phyloP scores from a whole-genome alignment of 2,797 vertebrate species.

The Pangasius djambal region DNA sequence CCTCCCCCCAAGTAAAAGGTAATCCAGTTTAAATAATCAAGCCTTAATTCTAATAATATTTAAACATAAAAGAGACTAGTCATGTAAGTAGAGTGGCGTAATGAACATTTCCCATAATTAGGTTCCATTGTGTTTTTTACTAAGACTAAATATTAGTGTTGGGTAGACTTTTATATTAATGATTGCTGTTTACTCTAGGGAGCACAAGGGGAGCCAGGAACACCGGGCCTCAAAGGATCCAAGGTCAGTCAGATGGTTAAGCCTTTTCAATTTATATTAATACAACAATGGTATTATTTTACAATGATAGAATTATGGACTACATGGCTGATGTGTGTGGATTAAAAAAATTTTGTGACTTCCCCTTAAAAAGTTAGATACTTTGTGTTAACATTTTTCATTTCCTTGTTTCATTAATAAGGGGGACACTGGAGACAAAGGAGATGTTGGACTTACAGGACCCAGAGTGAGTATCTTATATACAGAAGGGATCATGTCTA shows the following conservation, averaged over 20 bases:
- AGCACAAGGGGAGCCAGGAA: slow-evolving; percentile 88
- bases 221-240: slow-evolving; percentile 90
- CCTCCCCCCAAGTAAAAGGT: slow-evolving; percentile 19
- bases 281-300: neutral
- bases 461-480: slow-evolving; percentile 79
- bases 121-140: neutral
- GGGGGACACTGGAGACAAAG: slow-evolving; percentile 92
- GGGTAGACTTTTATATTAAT: neutral
- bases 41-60: slow-evolving; percentile 4
- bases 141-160: neutral
- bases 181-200: slow-evolving; percentile 75
- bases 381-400: neutral
- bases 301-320: neutral
- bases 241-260: slow-evolving; percentile 84
- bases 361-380: slow-evolving; percentile 8
- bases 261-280: neutral
- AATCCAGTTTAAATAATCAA: slow-evolving; percentile 35
- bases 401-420: slow-evolving; percentile 61
- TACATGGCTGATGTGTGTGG: neutral
- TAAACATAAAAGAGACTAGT: neutral
- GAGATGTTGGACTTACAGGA: slow-evolving; percentile 83
- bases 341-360: no score
- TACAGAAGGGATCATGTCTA: neutral
- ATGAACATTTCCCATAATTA: neutral
- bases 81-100: neutral